These are phyloP conservation scores for Netelia inedita DNA, from an alignment of 2,888 invertebrate species.

Conservation along the genomic window DNA sequence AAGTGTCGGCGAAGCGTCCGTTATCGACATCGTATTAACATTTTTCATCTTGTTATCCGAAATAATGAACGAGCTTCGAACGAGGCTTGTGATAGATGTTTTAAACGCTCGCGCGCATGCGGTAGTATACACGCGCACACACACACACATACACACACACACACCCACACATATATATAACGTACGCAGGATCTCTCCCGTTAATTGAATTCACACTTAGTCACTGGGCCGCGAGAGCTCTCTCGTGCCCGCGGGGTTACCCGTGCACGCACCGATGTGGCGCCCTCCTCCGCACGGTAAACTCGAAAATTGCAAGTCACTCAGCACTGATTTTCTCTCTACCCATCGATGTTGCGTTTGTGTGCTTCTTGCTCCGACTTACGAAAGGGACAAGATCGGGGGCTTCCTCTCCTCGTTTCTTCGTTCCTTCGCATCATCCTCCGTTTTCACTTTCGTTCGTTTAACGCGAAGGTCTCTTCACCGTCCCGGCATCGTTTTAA, in stretches of 20 bases:
- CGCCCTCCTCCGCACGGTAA: constrained; percentile 44
- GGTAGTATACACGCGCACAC: constrained; percentile 14
- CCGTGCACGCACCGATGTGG: constrained; percentile 25
- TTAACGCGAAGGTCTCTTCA: neutral
- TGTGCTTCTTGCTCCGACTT: constrained; percentile 60
- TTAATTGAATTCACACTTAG: constrained; percentile 85
- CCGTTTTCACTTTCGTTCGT: constrained; percentile 58
- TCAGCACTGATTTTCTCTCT: constrained; percentile 82
- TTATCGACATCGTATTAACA: constrained; percentile 75
- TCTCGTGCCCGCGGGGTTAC: constrained; percentile 62
- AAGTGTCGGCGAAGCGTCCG: constrained; percentile 42
- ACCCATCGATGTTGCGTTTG: constrained; percentile 70
- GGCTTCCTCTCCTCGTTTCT: constrained; percentile 43
- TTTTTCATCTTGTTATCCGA: constrained; percentile 81
- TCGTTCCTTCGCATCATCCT: constrained; percentile 57
- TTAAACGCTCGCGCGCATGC: constrained; percentile 74
- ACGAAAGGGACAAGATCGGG: constrained; percentile 55
- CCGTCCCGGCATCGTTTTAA: neutral
- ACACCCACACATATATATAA: neutral
- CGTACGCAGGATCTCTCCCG: constrained; percentile 59
- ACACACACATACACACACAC: neutral
- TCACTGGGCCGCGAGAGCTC: constrained; percentile 79
- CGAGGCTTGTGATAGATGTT: constrained; percentile 83
- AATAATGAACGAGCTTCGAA: constrained; percentile 83
- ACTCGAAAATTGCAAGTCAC: constrained; percentile 81